These are phyloP conservation scores for Macrocentrus cingulum DNA, from an alignment of 1,140 invertebrate genomes.

Conservation along the genomic window DNA sequence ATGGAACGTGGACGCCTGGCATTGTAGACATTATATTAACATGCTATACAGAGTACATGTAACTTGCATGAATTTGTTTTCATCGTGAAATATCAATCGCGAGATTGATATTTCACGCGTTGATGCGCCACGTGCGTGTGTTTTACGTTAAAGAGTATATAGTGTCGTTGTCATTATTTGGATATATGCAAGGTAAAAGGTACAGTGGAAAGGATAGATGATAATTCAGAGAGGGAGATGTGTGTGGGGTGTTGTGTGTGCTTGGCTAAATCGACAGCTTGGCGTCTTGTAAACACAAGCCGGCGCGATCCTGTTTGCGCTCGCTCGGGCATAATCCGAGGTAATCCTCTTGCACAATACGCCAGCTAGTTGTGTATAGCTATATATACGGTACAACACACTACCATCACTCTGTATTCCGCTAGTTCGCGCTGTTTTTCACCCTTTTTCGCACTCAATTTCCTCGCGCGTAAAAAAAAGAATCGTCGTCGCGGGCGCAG, in stretches of 20 bases:
- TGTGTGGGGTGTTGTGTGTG: slow-evolving; percentile 31
- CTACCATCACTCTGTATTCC: neutral
- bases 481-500: neutral
- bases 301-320: slow-evolving; percentile 55
- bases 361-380: slow-evolving; percentile 35
- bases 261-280: slow-evolving; percentile 53
- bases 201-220: neutral
- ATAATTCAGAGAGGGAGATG: slow-evolving; percentile 7
- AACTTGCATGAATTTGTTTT: too few relatives aligned
- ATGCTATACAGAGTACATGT: too few relatives aligned
- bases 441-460: neutral
- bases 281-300: slow-evolving; percentile 57
- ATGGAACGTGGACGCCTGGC: too few relatives aligned
- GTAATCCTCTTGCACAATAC: slow-evolving; percentile 59
- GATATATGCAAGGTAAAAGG: neutral
- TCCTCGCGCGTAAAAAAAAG: slow-evolving; percentile 1
- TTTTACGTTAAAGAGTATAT: slow-evolving; percentile 28
- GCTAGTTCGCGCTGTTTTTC: neutral
- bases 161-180: too few relatives aligned
- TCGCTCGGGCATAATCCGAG: slow-evolving; percentile 57
- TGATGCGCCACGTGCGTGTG: too few relatives aligned
- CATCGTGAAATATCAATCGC: too few relatives aligned
- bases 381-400: neutral
- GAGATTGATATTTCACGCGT: too few relatives aligned
- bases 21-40: too few relatives aligned